phyloP scores from a whole-genome alignment of 2,113 vertebrate genomes.

The Cyphomyrus discorhynchus region DNA sequence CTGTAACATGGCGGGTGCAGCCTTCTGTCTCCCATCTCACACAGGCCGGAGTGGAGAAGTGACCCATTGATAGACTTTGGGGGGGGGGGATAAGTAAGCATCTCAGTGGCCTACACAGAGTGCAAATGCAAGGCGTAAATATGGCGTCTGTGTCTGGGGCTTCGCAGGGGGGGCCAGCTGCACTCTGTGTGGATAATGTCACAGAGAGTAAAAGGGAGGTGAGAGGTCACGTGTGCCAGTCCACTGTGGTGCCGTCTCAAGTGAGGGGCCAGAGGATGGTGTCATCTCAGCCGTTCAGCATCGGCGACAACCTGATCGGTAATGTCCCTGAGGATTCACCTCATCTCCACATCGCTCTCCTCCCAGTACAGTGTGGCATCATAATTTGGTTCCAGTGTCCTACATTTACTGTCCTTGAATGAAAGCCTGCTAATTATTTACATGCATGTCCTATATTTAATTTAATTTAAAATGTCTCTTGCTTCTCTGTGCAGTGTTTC shows the following conservation, averaged over 20 bases:
- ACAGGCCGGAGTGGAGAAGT: background rate
- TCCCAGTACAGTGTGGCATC: background rate
- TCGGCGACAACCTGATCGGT: constrained; percentile 78
- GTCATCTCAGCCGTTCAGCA: constrained; percentile 78
- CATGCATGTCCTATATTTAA: background rate
- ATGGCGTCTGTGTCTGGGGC: background rate
- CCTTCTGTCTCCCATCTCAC: background rate
- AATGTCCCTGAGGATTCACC: constrained; percentile 17
- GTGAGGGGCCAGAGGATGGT: constrained; percentile 68
- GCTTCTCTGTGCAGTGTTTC: background rate
- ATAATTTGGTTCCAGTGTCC: background rate
- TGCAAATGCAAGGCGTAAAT: background rate
- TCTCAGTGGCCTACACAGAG: background rate
- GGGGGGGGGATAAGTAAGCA: background rate
- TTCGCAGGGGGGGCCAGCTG: constrained; percentile 60
- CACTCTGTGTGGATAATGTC: constrained; percentile 75
- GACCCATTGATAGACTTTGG: background rate
- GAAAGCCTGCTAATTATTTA: background rate
- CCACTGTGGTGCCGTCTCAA: constrained; percentile 74
- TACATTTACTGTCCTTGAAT: background rate
- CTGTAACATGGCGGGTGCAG: background rate
- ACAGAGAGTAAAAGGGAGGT: constrained; percentile 63
- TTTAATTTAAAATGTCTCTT: background rate
- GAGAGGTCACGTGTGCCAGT: constrained; percentile 73
- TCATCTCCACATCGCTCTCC: background rate